Conservation (phyloP, 2,888 invertebrate species). For the Gandaritis pyraliata region DNA sequence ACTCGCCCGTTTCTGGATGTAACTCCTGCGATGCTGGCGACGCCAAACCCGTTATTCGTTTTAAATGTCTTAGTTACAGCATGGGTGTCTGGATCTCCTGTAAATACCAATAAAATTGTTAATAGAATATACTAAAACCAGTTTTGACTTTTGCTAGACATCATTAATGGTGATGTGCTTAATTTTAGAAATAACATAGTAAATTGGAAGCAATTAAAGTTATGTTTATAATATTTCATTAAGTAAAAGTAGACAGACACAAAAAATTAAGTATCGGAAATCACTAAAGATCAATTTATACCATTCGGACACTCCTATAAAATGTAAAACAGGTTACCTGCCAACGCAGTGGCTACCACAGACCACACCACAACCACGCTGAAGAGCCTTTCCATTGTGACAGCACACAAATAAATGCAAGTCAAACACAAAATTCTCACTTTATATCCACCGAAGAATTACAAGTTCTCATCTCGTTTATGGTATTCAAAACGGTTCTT, state of each 20-base stretch:
- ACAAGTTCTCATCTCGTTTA: slow-evolving; percentile 56
- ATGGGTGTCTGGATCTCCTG: slow-evolving; percentile 29
- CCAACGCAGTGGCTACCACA: slow-evolving; percentile 39
- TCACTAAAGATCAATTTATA: slow-evolving; percentile 11
- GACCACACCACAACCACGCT: slow-evolving; percentile 43
- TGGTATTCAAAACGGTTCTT: slow-evolving; percentile 64
- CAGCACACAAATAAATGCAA: slow-evolving; percentile 61
- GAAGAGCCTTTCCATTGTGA: slow-evolving; percentile 58
- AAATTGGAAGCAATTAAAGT: slow-evolving; percentile 1
- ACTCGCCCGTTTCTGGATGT: slow-evolving; percentile 63
- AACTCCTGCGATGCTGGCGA: slow-evolving; percentile 61
- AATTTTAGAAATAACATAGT: background rate
- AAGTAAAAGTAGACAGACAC: slow-evolving; percentile 3
- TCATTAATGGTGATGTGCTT: too few relatives aligned
- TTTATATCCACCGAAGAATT: slow-evolving; percentile 67
- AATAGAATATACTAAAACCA: background rate
- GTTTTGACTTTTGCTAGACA: background rate
- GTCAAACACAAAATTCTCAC: slow-evolving; percentile 51
- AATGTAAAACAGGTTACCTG: slow-evolving; percentile 50
- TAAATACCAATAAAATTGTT: slow-evolving; percentile 11
- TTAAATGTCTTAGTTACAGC: slow-evolving; percentile 37
- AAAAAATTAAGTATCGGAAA: slow-evolving; percentile 15
- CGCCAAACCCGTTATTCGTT: slow-evolving; percentile 50
- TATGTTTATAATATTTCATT: background rate
- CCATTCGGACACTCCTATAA: background rate